Base-by-base conservation (phyloP, 2,113 vertebrate genomes). In the Calidris pugnax region DNA sequence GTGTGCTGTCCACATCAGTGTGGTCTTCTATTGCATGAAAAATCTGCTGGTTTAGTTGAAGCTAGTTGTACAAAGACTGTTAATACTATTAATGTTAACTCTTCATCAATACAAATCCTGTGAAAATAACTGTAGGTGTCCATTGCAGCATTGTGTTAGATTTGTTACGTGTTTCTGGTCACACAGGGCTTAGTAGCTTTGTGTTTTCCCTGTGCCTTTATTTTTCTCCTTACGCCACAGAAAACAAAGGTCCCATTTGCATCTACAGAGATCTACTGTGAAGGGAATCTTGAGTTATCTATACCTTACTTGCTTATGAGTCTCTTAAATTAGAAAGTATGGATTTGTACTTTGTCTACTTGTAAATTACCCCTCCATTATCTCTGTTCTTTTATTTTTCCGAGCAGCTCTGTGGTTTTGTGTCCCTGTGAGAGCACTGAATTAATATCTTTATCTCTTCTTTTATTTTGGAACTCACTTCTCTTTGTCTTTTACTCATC, bases 1-100 rank as follows among this genome's bases (percentile, higher is more conserved):
- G n/a, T 1, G 5, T 21, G 30, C 30, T 39, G 12, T 62, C 39
- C 3, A 1, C 5, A 24, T 43, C 35, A 23, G 45, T 9, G 5
- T 20, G 11, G 26, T 47, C 16, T 43, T 16, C 9, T 82, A 0
- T 35, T 15, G 17, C 4, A 3, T 19, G 26, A 78, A n/a, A 91
- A 72, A 51, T 20, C 12, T 75, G 14, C 17, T 72, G 23, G 1
- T 74, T 35, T n/a, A 37, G 20, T 37, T 83, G 33, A 82, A 64
- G 23, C 9, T 50, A 26, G 12, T 6, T 79, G 12, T 59, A 33
- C 21, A 64, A 68, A n/a, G 16, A 7, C 11, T 78, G 12, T 45
- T 82, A 55, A 30, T 47, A 55, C 13, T 28, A 33, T 63, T 51
- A 19, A 30, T 56, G 20, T 24, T 73, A 28, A 9, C 33, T 74